Evolutionary conservation across 1,140 invertebrate species (phyloP), one percentile per base, ranked within the genome.

Genomic region (Physella acuta): DNA sequence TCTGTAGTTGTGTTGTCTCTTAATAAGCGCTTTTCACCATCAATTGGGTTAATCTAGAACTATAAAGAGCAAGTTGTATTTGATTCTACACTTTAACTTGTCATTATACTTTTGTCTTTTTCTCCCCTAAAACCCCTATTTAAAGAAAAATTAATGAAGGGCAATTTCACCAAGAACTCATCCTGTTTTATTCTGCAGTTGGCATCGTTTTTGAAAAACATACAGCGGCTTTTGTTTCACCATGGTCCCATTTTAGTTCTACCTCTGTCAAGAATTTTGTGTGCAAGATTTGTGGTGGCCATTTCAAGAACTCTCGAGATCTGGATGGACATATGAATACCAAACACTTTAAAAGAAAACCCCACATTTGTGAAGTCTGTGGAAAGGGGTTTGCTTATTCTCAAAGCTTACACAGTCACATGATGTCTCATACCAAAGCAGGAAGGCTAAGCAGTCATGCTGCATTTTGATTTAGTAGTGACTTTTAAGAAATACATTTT

Each of bases 131-230:
- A n/a, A n/a, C n/a, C 44, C n/a, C 44, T 49, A n/a, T 49, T 49
- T 49, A 14, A n/a, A 49, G 11, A 14, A 11, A 11, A 14, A 14
- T 49, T 49, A 14, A 14, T 49, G n/a, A 49, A 49, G n/a, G n/a
- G 44, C n/a, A 49, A n/a, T 49, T 44, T 62, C 20, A 62, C 60
- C 16, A 24, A 26, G 37, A 5, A 1, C 24, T 44, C 37, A 28
- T 62, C 60, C 11, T 62, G 60, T 62, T 62, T n/a, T 44, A 39
- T 62, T 62, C 60, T 62, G 34, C 60, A 62, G 60, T 62, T 62
- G 1, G 26, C 34, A 39, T 44, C 37, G 37, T 44, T 33, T 30
- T 33, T 39, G 44, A 39, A 62, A 17, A 26, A 20, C 53, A 17
- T 31, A 20, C 56, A 34, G 30, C 4, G 56, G 56, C 56, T 58